phyloP scores from a whole-genome alignment of 2,888 invertebrate species.

The Orthonevra nobilis region DNA sequence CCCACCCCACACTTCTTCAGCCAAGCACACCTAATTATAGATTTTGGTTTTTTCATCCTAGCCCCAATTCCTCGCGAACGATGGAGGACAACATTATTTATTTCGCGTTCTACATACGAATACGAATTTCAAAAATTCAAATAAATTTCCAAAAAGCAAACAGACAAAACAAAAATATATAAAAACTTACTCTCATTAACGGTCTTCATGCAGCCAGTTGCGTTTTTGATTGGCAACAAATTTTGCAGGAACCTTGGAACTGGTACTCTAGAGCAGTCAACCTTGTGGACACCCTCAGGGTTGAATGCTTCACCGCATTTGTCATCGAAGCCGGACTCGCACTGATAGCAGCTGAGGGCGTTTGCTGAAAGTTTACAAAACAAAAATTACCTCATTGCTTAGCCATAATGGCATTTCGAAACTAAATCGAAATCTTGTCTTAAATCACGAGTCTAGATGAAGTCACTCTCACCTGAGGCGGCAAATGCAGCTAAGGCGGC shows the following conservation, averaged over 20 bases:
- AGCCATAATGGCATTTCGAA: too few species aligned
- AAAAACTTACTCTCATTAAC: constrained; percentile 75
- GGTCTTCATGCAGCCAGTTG: constrained; percentile 78
- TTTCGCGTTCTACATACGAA: too few species aligned
- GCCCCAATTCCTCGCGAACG: too few species aligned
- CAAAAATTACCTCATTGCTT: too few species aligned
- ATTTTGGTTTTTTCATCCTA: too few species aligned
- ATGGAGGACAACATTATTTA: too few species aligned
- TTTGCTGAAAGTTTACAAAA: constrained; percentile 74
- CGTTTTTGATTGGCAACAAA: constrained; percentile 74
- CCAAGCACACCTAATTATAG: neutral
- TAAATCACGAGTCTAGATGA: too few species aligned
- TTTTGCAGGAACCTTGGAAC: constrained; percentile 75
- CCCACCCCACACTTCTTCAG: constrained; percentile 50
- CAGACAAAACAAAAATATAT: constrained; percentile 38
- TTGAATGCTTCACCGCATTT: constrained; percentile 77
- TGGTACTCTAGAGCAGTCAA: constrained; percentile 74
- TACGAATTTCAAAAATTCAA: too few species aligned
- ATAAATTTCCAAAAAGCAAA: too few species aligned
- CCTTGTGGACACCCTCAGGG: constrained; percentile 72
- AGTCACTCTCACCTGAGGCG: constrained; percentile 73
- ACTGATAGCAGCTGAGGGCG: constrained; percentile 78
- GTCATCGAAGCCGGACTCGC: constrained; percentile 75
- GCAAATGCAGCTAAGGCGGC: constrained; percentile 74
- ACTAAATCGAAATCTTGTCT: too few species aligned